These are phyloP conservation scores for Scelioninae gen. 1 DNA, from an alignment of 2,888 invertebrate species.

Conservation along the genomic window DNA sequence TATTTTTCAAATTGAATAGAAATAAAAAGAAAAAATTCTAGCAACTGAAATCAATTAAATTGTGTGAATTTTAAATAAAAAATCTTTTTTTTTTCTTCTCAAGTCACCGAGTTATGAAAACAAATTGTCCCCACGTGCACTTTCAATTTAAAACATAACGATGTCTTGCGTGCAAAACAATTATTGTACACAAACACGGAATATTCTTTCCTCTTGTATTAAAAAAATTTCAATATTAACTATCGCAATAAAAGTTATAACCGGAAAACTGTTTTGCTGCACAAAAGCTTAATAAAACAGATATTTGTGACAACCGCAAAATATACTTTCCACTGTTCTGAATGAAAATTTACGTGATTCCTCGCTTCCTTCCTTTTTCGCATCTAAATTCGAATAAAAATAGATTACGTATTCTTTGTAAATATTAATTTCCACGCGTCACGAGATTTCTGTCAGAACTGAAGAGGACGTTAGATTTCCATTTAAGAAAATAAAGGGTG, in stretches of 20 bases:
- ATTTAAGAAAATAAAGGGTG: slow-evolving; percentile 55
- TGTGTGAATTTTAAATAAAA: no score
- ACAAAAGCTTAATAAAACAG: slow-evolving; percentile 46
- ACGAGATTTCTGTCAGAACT: slow-evolving; percentile 39
- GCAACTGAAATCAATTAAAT: no score
- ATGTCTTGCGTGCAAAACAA: neutral
- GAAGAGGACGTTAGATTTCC: slow-evolving; percentile 54
- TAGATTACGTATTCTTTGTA: slow-evolving; percentile 60
- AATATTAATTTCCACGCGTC: slow-evolving; percentile 53
- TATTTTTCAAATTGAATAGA: no score
- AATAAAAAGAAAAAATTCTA: no score
- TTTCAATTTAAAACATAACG: neutral
- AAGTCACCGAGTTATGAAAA: slow-evolving; percentile 10
- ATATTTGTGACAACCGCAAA: slow-evolving; percentile 42
- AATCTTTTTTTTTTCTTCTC: neutral
- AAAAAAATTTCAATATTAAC: slow-evolving; percentile 41
- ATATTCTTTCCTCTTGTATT: slow-evolving; percentile 19
- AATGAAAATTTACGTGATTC: slow-evolving; percentile 31
- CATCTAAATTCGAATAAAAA: slow-evolving; percentile 60
- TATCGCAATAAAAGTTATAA: slow-evolving; percentile 42
- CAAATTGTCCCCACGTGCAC: neutral
- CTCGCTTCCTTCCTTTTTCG: slow-evolving; percentile 6
- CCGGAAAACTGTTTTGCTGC: slow-evolving; percentile 14
- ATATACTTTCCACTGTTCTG: slow-evolving; percentile 45
- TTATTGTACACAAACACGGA: slow-evolving; percentile 14